Evolutionary conservation across 2,797 vertebrate species (phyloP).

Genomic region (Phylloscopus collybita): DNA sequence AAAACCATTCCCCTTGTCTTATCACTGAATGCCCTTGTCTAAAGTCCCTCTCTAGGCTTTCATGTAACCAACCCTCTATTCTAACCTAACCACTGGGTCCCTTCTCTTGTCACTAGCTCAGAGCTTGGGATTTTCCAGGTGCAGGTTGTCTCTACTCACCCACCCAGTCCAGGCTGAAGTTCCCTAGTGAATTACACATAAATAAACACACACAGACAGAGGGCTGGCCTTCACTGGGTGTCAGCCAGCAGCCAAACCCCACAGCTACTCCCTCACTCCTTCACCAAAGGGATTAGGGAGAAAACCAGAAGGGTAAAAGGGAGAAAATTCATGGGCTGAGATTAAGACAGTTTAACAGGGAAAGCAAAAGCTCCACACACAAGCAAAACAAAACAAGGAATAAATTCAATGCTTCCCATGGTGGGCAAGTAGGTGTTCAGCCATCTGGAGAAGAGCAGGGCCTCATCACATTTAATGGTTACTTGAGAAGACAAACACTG

Average conservation of each 20-base stretch:
- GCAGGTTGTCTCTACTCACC: not conserved
- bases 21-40: not conserved
- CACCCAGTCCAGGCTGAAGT: rapidly evolving
- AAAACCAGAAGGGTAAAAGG: not conserved
- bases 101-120: not conserved
- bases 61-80: not conserved
- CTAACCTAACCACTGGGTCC: not conserved
- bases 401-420: not conserved
- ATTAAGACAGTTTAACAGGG: not conserved
- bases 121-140: not conserved
- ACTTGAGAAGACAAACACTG: not conserved
- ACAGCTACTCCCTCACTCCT: not conserved
- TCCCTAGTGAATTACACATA: rapidly evolving
- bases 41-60: not conserved
- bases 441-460: not conserved
- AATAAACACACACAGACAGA: not conserved
- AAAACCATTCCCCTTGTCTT: not conserved
- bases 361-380: not conserved
- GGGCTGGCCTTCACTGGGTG: not conserved
- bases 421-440: no score
- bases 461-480: not conserved
- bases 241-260: not conserved
- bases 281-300: rapidly evolving
- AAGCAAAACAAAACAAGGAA: not conserved
- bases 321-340: not conserved